Percentiles rank a stretch among this genome's conserved stretches.
phyloP scores from a whole-genome alignment of 2,113 vertebrate genomes.

The Ovis canadensis region DNA sequence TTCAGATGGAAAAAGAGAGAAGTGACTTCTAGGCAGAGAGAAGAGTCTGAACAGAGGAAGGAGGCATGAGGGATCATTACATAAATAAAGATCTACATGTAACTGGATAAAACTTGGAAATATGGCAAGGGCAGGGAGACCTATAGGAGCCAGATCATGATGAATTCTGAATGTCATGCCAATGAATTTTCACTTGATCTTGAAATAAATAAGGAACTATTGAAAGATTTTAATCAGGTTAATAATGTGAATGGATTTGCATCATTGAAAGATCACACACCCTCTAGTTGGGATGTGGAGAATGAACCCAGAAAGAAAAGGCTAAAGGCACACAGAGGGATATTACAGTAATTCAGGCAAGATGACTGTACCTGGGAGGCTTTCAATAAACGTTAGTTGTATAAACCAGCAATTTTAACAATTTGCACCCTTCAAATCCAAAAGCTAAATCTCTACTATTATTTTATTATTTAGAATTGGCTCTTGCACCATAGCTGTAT shows the following conservation, averaged over 20 bases:
- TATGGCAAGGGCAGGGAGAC: not conserved
- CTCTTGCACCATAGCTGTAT: not conserved
- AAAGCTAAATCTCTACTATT: not conserved
- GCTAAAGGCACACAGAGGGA: not conserved
- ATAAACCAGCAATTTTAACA: conserved; percentile 16
- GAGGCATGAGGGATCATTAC: not conserved
- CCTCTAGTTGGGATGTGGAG: not conserved
- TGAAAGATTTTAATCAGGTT: not conserved
- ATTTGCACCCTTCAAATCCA: not conserved
- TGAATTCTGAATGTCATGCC: not conserved
- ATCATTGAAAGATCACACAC: not conserved
- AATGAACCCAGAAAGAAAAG: not conserved
- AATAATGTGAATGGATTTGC: not conserved
- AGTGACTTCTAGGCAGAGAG: not conserved
- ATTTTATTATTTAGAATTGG: conserved; percentile 22
- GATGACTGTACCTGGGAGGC: not conserved
- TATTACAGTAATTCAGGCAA: not conserved
- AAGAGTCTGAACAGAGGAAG: not conserved
- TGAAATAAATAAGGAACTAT: not conserved
- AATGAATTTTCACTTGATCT: not conserved
- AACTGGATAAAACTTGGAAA: not conserved
- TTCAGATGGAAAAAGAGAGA: not conserved
- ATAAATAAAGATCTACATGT: not conserved
- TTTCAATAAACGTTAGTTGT: not conserved
- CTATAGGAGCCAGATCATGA: not conserved